These are phyloP conservation scores for Platanista minor DNA, from an alignment of 2,113 vertebrate species.

Conservation along the genomic window DNA sequence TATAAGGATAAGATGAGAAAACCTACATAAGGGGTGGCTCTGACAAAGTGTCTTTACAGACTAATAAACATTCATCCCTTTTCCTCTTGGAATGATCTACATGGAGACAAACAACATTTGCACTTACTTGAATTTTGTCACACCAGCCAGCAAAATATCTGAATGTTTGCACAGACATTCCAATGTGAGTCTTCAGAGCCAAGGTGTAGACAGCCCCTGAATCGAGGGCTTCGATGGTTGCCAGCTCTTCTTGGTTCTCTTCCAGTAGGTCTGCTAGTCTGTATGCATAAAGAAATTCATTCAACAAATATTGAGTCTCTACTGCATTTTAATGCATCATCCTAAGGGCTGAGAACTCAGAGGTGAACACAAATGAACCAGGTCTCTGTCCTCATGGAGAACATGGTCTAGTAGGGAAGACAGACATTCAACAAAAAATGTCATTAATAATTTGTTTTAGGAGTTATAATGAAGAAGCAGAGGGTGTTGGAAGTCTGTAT, in stretches of 20 bases:
- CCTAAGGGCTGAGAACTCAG: background rate
- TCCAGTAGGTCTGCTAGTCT: constrained; percentile 89
- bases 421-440: background rate
- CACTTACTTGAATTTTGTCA: constrained; percentile 88
- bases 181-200: constrained; percentile 88
- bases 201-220: constrained; percentile 90
- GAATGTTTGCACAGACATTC: constrained; percentile 90
- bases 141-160: constrained; percentile 91
- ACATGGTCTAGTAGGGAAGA: background rate
- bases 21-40: background rate
- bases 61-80: background rate
- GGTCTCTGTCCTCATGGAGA: background rate
- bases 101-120: background rate
- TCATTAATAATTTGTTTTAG: background rate
- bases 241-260: constrained; percentile 87
- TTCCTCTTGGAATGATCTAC: background rate
- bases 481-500: background rate
- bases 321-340: accelerated
- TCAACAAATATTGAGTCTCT: background rate
- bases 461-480: background rate
- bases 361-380: background rate
- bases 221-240: constrained; percentile 86
- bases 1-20: background rate
- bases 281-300: background rate
- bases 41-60: background rate